Evolutionary conservation across 2,797 vertebrate species (phyloP), one percentile per base, ranked within the genome.

Genomic region (Novumbra hubbsi): DNA sequence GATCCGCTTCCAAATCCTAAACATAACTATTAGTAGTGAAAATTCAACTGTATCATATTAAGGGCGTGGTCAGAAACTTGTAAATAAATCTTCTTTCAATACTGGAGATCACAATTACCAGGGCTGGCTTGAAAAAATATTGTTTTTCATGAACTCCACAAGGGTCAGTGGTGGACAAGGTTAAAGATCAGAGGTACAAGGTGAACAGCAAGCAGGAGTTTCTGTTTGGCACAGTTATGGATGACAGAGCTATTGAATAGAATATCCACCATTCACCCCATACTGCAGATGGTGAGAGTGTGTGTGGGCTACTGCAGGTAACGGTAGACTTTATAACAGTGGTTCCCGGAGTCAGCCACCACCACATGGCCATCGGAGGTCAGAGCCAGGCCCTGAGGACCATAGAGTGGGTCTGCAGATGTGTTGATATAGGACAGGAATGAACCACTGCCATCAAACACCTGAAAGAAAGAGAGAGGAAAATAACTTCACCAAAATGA

Each of bases 381-480:
- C 67, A 99, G 94, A 24, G 97, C 96, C 84, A 99, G 91, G 73
- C 98, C 98, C 90, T 99, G 98, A 0, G 98, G 98, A 73, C 98
- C 98, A 0, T 99, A 99, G 68, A 99, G 95, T 0, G 98, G 98
- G 87, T 99, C 98, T 14, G 96, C 97, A 19, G 96, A 99, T 0
- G 98, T 99, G 91, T 99, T 99, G 89, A 99, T 97, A 88, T 99
- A 99, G 76, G 98, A 99, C 71, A 99, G 90, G 93, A 99, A 99
- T 0, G 98, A 99, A 75, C 98, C 98, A 0, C 96, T 98, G 85
- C 97, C 95, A 82, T 99, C 98, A 90, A 99, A 99, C 85, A 99
- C 97, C 98, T 99, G 83, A 69, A 0, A 57, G 45, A 50, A 1
- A 41, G 19, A 45, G 41, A 68, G 67, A 24, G 67, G 15, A 11